Evolutionary conservation across 2,888 invertebrate species (phyloP), one percentile per base, ranked within the genome.

Genomic region (Cataglyphis cursor): DNA sequence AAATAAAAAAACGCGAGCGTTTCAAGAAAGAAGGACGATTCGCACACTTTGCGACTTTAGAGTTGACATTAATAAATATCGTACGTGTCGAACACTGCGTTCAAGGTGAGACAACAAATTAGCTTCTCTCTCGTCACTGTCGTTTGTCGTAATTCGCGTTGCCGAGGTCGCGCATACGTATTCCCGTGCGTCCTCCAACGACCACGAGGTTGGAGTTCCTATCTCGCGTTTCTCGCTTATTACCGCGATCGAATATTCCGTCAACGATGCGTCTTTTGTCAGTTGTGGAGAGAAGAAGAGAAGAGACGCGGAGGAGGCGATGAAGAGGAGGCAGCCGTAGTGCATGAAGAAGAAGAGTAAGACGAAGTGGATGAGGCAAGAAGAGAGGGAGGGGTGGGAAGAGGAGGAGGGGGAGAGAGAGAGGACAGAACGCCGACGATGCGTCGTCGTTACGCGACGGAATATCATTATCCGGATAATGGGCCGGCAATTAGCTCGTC

Each of bases 381-480:
- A 64, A 44, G 68, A 38, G 35, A 64, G n/a, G 41, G 21, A 10
- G 48, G 28, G n/a, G n/a, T 0, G 35, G 48, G 31, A 48, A 21
- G 44, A 24, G 41, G 24, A 35, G 41, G 12, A 3, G 3, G 41
- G 41, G 12, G 10, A 3, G 41, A 12, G 48, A 28, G n/a, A 35
- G 41, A 62, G 54, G 82, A 48, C 62, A 70, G 72, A 82, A 74
- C 75, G 85, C 80, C 83, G 76, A 54, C 76, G 81, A 61, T 84
- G 81, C 90, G 89, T 82, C 90, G 92, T 88, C 90, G 91, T 88
- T 89, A 90, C 91, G 92, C 91, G 91, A 90, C 90, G 93, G 94
- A 94, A 95, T 95, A 95, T 92, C 94, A 94, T 95, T 94, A 94
- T 93, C 89, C 92, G 92, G 90, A 94, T 94, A 94, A 94, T 94